Evolutionary conservation across 2,113 vertebrate genomes (phyloP), one percentile per base, ranked within the genome.

Genomic region (Bagarius yarrelli): DNA sequence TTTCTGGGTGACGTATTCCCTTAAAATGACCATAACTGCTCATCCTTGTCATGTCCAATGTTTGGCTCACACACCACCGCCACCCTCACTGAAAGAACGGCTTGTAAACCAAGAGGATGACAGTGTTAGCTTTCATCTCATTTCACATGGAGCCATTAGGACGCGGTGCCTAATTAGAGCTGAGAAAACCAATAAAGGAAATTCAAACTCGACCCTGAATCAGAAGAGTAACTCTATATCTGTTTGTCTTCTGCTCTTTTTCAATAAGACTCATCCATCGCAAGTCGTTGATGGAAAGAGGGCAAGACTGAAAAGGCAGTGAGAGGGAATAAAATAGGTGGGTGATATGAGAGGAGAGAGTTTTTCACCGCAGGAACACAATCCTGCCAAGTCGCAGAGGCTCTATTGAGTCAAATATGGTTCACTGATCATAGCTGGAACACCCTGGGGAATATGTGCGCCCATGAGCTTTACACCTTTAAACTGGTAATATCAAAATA

Each of bases 141-240:
- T 83, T 86, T 82, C 86, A 79, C 78, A 56, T 47, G 36, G 69
- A 64, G 78, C 70, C 81, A 87, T 87, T 79, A 83, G 36, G 60
- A 78, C 44, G 61, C 71, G 55, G 52, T 8, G 77, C 81, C 80
- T 87, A 85, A 87, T 86, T 87, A 84, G 83, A 52, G 66, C 60
- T 70, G 52, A 83, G 60, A 36, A 71, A 78, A 83, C 83, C 64
- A 81, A 87, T 77, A 85, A 85, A 85, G 88, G 83, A 84, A 85
- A 81, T 83, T 83, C 59, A 83, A 81, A 83, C 83, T 83, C 47
- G 36, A 36, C 67, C 67, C 73, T 15, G 76, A 57, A 76, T 82
- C 82, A 81, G 32, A 63, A 76, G 61, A 53, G 86, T 86, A 84
- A 88, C 86, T 34, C 59, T 79, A 84, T 81, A 86, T 66, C 80